These are phyloP conservation scores for Chiroxiphia lanceolata DNA, from an alignment of 2,797 vertebrate species.

Conservation along the genomic window DNA sequence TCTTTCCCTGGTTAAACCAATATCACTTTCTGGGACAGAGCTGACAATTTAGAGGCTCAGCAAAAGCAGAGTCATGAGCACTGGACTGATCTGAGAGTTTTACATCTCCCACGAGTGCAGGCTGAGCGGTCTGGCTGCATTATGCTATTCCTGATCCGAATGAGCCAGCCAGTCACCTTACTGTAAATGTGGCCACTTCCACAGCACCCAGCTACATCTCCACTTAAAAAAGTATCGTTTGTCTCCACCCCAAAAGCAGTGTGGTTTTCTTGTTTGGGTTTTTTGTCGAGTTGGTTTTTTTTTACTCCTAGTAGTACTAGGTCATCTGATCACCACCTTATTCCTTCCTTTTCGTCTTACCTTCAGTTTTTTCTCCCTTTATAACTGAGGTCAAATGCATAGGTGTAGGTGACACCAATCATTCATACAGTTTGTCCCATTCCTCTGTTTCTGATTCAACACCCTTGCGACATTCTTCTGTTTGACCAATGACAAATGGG, in stretches of 20 bases:
- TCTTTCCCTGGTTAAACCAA: neutral
- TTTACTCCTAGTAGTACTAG: neutral
- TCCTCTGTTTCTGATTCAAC: conserved; percentile 63
- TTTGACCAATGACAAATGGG: conserved; percentile 63
- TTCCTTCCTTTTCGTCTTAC: neutral
- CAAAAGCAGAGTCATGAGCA: neutral
- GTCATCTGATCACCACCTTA: neutral
- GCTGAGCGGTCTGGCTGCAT: neutral
- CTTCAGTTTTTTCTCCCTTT: neutral
- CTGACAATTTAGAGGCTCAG: neutral
- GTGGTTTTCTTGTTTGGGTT: neutral
- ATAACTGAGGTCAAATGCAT: conserved; percentile 55
- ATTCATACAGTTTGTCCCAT: conserved; percentile 33
- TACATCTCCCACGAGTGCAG: accelerated
- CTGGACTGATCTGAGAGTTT: neutral
- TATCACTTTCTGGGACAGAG: neutral
- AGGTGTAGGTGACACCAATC: conserved; percentile 49
- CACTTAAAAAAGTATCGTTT: neutral
- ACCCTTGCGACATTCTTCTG: conserved; percentile 58
- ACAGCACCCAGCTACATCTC: neutral
- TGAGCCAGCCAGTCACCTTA: neutral
- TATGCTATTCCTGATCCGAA: neutral
- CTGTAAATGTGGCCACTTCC: neutral
- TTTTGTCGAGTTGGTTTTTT: neutral
- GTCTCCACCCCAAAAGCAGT: neutral